Evolutionary conservation across 35 echinoderm and acorn worm genomes (phyloP).

Genomic region (Ophioderma brevispina): DNA sequence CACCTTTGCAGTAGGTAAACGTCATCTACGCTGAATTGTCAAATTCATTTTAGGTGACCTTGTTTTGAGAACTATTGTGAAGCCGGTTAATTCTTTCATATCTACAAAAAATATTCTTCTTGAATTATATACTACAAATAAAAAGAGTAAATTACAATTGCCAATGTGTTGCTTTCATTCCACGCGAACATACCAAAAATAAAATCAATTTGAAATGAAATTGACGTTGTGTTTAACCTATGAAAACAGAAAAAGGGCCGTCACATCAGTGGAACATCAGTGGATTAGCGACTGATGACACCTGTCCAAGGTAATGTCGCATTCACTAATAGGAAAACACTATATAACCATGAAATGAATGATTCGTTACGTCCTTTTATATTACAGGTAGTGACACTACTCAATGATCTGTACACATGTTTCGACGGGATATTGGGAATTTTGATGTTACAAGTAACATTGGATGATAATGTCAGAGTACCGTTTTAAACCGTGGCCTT

Average conservation of each 20-base stretch:
- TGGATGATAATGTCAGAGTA: no score
- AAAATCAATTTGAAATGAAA: neutral
- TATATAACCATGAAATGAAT: neutral
- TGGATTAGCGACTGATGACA: neutral
- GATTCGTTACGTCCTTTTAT: neutral
- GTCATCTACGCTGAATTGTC: no score
- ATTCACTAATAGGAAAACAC: neutral
- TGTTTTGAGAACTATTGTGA: no score
- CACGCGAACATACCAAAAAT: no score
- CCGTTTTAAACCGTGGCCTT: no score
- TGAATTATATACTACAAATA: no score
- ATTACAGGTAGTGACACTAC: constrained; percentile 33
- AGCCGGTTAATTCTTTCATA: no score
- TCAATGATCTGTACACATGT: constrained; percentile 66
- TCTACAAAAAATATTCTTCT: no score
- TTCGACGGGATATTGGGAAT: constrained; percentile 65
- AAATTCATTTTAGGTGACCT: no score
- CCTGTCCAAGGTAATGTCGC: neutral
- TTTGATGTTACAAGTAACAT: constrained; percentile 27
- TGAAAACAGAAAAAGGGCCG: neutral
- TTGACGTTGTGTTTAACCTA: neutral
- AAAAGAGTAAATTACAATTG: no score
- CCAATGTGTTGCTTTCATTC: no score
- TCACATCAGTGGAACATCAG: neutral
- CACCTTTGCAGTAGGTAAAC: no score